Conservation (phyloP, 2,888 invertebrate genomes). For the Hemithea aestivaria region DNA sequence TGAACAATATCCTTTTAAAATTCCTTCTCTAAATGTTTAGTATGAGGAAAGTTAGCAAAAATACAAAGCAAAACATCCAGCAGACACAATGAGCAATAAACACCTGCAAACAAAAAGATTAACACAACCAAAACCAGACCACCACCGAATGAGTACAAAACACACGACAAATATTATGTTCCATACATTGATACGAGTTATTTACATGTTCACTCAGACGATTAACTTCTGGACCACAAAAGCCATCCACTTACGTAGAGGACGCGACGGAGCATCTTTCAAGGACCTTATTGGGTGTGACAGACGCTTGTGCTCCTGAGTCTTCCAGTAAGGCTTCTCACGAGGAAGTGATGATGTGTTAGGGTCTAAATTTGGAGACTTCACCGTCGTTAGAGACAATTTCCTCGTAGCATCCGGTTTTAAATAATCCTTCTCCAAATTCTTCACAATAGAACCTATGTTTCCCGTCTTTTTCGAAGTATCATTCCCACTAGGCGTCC, state of each 20-base stretch:
- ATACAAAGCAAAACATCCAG: slow-evolving; percentile 14
- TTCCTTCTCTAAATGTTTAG: slow-evolving; percentile 4
- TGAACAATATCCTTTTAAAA: too few relatives aligned
- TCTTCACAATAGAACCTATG: slow-evolving; percentile 48
- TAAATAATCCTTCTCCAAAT: slow-evolving; percentile 42
- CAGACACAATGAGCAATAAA: too few relatives aligned
- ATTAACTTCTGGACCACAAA: slow-evolving; percentile 19
- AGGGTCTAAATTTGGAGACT: slow-evolving; percentile 35
- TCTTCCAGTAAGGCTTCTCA: slow-evolving; percentile 67
- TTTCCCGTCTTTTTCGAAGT: slow-evolving; percentile 40
- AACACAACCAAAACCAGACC: slow-evolving; percentile 21
- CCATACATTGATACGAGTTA: slow-evolving; percentile 37
- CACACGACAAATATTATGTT: slow-evolving; percentile 34
- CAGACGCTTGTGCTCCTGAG: slow-evolving; percentile 66
- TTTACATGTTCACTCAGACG: slow-evolving; percentile 23
- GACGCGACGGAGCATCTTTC: slow-evolving; percentile 51
- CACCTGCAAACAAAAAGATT: background rate
- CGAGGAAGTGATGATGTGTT: slow-evolving; percentile 60
- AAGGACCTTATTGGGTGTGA: slow-evolving; percentile 66
- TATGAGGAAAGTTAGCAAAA: slow-evolving; percentile 17
- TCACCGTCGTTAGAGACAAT: slow-evolving; percentile 55
- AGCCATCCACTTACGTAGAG: slow-evolving; percentile 62
- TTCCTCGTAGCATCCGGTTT: slow-evolving; percentile 41
- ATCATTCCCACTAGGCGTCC: slow-evolving; percentile 59
- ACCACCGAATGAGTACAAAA: slow-evolving; percentile 15